Evolutionary conservation across 2,888 invertebrate genomes (phyloP).

Genomic region (Auanema freiburgensis): DNA sequence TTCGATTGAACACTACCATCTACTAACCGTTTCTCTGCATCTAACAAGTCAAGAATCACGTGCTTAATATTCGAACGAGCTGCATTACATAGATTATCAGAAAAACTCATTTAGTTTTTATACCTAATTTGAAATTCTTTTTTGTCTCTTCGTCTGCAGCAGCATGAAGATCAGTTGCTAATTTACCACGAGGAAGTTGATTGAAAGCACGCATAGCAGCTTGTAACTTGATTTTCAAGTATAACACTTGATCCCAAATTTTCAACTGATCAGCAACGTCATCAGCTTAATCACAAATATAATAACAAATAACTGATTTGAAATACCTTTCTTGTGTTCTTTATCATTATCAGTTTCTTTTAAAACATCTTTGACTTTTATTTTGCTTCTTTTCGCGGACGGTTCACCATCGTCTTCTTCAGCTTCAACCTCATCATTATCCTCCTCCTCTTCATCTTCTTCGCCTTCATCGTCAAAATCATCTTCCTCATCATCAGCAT

Average conservation of each 20-base stretch:
- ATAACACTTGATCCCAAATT: conserved; percentile 54
- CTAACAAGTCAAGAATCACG: neutral
- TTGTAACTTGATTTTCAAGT: conserved; percentile 43
- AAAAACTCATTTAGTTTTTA: too few species aligned
- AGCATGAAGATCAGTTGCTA: conserved; percentile 32
- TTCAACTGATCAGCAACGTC: conserved; percentile 42
- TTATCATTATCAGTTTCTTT: conserved; percentile 13
- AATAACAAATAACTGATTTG: neutral
- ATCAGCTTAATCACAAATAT: conserved; percentile 29
- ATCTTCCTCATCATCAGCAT: conserved; percentile 6
- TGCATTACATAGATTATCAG: neutral
- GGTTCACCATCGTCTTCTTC: conserved; percentile 21
- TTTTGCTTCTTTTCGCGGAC: conserved; percentile 8
- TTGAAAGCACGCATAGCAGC: conserved; percentile 44
- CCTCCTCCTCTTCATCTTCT: conserved; percentile 19
- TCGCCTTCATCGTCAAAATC: conserved; percentile 5
- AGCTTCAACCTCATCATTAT: conserved; percentile 16
- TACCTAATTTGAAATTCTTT: conserved; percentile 31
- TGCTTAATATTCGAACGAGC: neutral
- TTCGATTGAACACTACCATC: conserved; percentile 1
- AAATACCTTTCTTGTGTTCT: conserved; percentile 20
- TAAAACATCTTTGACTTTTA: conserved; percentile 12
- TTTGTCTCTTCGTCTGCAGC: conserved; percentile 34
- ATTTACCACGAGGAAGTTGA: conserved; percentile 50
- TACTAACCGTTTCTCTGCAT: neutral